Conservation (phyloP, 2,888 invertebrate genomes). For the Lamproptera curius region DNA sequence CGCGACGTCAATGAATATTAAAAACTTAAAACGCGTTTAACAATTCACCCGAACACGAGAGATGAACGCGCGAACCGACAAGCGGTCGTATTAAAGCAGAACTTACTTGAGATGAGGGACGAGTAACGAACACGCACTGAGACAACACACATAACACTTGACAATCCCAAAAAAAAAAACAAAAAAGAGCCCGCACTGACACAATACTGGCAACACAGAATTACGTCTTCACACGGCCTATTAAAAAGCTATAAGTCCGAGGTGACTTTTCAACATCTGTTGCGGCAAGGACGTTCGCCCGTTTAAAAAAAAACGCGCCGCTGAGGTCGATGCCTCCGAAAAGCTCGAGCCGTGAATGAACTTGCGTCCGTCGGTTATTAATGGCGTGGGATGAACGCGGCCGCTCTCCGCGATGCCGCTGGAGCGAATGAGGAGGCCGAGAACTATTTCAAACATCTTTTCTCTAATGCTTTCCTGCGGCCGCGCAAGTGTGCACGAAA, state of each 20-base stretch:
- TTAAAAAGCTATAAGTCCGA: slow-evolving; percentile 11
- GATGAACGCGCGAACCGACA: slow-evolving; percentile 2
- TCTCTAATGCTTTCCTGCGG: slow-evolving; percentile 70
- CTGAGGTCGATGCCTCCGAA: slow-evolving; percentile 57
- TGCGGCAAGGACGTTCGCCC: slow-evolving; percentile 53
- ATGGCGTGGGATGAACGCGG: slow-evolving; percentile 43
- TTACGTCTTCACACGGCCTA: slow-evolving; percentile 8
- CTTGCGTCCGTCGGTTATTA: slow-evolving; percentile 37
- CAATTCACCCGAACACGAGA: slow-evolving; percentile 5
- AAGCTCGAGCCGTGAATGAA: slow-evolving; percentile 59
- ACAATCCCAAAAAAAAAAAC: slow-evolving; percentile 8
- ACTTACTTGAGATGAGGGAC: slow-evolving; percentile 14
- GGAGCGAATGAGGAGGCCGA: slow-evolving; percentile 69
- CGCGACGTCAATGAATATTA: too few relatives aligned
- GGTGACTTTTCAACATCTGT: slow-evolving; percentile 13
- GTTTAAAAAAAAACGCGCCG: slow-evolving; percentile 43
- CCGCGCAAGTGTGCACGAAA: slow-evolving; percentile 53
- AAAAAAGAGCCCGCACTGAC: slow-evolving; percentile 6
- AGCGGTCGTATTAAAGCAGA: slow-evolving; percentile 10
- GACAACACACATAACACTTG: slow-evolving; percentile 16
- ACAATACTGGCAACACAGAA: slow-evolving; percentile 11
- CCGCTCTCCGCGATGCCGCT: slow-evolving; percentile 61
- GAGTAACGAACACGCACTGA: slow-evolving; percentile 13
- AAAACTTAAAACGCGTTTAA: too few relatives aligned
- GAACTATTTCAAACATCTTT: slow-evolving; percentile 75